Evolutionary conservation across 1,140 invertebrate genomes (phyloP), one percentile per base, ranked within the genome.

Genomic region (Hyphantria cunea): DNA sequence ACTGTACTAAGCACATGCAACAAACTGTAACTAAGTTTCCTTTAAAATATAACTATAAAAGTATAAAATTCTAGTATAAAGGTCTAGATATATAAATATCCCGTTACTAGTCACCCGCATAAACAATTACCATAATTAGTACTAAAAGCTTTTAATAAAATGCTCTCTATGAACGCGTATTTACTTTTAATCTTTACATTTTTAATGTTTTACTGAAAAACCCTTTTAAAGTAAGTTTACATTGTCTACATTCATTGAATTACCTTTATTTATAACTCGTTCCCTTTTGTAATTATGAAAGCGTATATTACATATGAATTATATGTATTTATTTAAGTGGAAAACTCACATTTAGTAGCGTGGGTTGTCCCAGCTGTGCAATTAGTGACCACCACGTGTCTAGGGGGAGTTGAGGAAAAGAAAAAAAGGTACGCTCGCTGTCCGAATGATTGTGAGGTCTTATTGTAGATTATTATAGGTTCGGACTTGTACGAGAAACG

Each of bases 351-450:
- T 76, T 76, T 66, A 73, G 68, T 73, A 60, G 52, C 65, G 69
- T 59, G 55, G 63, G 73, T 66, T 58, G 80, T 80, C 80, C 78
- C 87, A 90, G 87, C 87, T 90, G 87, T 85, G 80, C 76, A 90
- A 90, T 90, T 90, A 90, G 82, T 76, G 74, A 60, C 73, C 73
- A 74, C 78, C 78, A 86, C 82, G 85, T 87, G 85, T 75, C 73
- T 69, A 77, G 70, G 85, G 86, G 85, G 84, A 86, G 81, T 76
- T 80, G 78, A 80, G 79, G 76, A 37, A 50, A 47, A 42, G 66
- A 80, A 82, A 82, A n/a, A 82, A 83, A 71, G 61, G 63, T 68
- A 67, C 71, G 61, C 62, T 58, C 64, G 68, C 67, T 65, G 50
- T 65, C 70, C 56, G 70, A 72, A 77, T 74, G 68, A 70, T 76